These are phyloP conservation scores for Hippocampus barbouri DNA, from an alignment of 2,113 vertebrate species.

Conservation along the genomic window DNA sequence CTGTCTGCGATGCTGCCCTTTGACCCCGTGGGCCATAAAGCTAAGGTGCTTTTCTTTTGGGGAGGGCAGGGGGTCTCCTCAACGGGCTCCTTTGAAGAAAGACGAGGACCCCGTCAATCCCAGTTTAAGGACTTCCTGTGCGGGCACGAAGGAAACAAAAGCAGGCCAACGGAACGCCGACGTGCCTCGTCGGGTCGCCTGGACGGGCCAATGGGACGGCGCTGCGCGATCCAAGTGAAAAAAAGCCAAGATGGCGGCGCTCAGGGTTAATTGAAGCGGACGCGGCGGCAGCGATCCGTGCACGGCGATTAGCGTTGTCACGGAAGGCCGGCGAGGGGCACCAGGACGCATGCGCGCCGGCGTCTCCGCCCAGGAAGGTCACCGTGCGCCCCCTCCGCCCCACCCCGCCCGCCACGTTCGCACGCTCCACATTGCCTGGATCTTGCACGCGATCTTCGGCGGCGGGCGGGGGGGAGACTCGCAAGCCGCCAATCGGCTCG, in stretches of 20 bases:
- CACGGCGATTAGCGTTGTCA: slow-evolving; percentile 72
- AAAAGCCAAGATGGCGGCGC: slow-evolving; percentile 48
- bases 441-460: slow-evolving; percentile 68
- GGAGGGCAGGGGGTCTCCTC: not conserved
- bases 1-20: slow-evolving; percentile 10
- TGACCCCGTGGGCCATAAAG: not conserved
- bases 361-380: slow-evolving; percentile 52
- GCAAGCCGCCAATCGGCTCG: not conserved
- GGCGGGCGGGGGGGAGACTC: slow-evolving; percentile 54
- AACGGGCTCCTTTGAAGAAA: not conserved
- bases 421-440: slow-evolving; percentile 42
- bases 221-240: not conserved
- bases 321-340: slow-evolving; percentile 52
- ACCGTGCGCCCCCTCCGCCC: slow-evolving; percentile 23
- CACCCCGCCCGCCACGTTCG: slow-evolving; percentile 26
- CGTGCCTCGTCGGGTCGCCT: slow-evolving; percentile 11
- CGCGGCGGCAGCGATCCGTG: slow-evolving; percentile 71
- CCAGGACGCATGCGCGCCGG: slow-evolving; percentile 23
- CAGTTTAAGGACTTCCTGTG: not conserved
- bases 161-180: not conserved
- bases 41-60: not conserved
- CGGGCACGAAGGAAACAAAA: not conserved
- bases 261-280: slow-evolving; percentile 70
- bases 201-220: slow-evolving; percentile 28
- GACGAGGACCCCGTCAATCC: not conserved